Percentiles rank a stretch among this genome's conserved stretches.
phyloP scores from a whole-genome alignment of 2,888 invertebrate species.

The Drepana falcataria region DNA sequence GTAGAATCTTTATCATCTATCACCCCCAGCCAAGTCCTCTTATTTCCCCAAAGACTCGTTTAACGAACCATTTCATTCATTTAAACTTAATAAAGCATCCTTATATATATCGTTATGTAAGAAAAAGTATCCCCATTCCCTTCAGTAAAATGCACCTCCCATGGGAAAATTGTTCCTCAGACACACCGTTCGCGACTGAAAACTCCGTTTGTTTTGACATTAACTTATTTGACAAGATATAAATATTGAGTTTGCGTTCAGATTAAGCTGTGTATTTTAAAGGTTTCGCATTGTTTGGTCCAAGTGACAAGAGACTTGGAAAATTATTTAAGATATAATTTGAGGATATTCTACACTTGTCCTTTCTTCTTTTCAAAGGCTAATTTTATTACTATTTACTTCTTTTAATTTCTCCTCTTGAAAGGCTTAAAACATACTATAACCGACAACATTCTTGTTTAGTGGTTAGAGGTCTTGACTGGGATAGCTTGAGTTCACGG shows the following conservation, averaged over 20 bases:
- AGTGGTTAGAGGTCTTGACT: too few species aligned
- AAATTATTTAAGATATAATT: background rate
- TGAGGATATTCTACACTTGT: too few species aligned
- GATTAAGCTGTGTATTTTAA: conserved; percentile 36
- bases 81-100: conserved; percentile 65
- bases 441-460: too few species aligned
- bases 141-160: conserved; percentile 44
- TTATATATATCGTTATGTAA: conserved; percentile 56
- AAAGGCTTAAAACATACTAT: too few species aligned
- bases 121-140: conserved; percentile 26
- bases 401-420: too few species aligned
- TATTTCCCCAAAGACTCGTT: conserved; percentile 38
- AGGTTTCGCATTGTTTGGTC: conserved; percentile 31
- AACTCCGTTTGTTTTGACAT: conserved; percentile 64
- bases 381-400: too few species aligned
- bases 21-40: background rate
- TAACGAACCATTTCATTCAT: conserved; percentile 66
- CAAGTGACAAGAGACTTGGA: conserved; percentile 4
- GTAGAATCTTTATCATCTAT: too few species aligned
- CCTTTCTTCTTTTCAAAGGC: too few species aligned
- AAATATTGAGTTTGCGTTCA: conserved; percentile 48
- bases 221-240: conserved; percentile 55
- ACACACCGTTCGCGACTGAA: conserved; percentile 44
- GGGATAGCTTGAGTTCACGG: too few species aligned
- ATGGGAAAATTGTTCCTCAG: conserved; percentile 55